Base-by-base conservation (phyloP, 2,888 invertebrate species). In the Lysandra bellargus region DNA sequence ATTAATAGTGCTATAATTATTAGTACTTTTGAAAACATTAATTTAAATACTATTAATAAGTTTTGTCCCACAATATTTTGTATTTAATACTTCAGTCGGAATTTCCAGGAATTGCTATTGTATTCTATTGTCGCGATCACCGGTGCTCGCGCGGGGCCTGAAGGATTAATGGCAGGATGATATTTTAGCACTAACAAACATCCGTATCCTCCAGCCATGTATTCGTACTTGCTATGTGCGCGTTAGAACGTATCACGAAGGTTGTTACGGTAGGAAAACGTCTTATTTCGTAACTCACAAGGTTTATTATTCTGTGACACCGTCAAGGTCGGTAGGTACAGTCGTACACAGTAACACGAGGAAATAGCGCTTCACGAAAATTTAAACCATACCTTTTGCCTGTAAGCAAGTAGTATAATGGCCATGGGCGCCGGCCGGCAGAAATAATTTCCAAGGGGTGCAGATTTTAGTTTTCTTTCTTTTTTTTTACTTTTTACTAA, bases 221-320 rank as follows among this genome's bases (percentile, higher is more conserved):
- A 37, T 73, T n/a, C 23, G 40, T 49, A 14, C 23, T 23, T n/a
- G 44, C n/a, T 40, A 37, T 14, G 23, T 75, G 75, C 14, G 49
- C 49, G 75, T 49, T 75, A 49, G 23, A 75, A 69, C 33, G 69
- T 69, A 80, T n/a, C 80, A 80, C 76, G 79, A 79, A 78, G 78
- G n/a, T 79, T 80, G 81, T 75, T 78, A 6, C 2, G 9, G 53
- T 76, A 76, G 57, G 76, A 76, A 76, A 76, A 76, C 57, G 53
- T 57, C 57, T 76, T 76, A 76, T 76, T 76, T 57, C 76, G 33
- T 33, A 53, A 57, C 7, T 2, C 33, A 23, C 53, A 76, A 53
- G 76, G 30, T 76, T 5, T 57, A 33, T 76, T 76, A 33, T 76
- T 57, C 33, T 49, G 53, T 76, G 49, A 5, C 6, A 4, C 23